Conservation (phyloP, 1,140 invertebrate species). For the Listronotus bonariensis region DNA sequence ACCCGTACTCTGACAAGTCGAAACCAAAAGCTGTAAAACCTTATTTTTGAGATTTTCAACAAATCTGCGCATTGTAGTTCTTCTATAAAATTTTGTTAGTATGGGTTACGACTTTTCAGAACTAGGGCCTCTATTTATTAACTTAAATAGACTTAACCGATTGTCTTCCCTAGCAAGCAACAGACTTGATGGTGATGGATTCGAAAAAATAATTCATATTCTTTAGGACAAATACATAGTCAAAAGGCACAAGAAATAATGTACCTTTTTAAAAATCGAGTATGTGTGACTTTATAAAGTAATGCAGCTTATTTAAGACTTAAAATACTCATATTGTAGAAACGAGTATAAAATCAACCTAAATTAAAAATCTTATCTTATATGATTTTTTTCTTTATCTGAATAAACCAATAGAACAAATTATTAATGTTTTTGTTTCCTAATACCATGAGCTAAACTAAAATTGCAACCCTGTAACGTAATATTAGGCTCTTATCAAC, state of each 20-base stretch:
- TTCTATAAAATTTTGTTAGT: too few relatives aligned
- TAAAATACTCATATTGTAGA: conserved; percentile 29
- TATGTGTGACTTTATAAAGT: conserved; percentile 11
- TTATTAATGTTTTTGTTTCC: neutral
- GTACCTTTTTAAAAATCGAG: conserved; percentile 12
- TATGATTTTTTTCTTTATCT: conserved; percentile 25
- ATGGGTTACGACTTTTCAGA: too few relatives aligned
- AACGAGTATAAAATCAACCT: conserved; percentile 20
- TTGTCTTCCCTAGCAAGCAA: conserved; percentile 8
- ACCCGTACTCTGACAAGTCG: too few relatives aligned
- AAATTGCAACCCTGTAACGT: too few relatives aligned
- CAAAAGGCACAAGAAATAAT: conserved; percentile 17
- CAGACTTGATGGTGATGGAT: neutral
- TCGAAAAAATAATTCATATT: conserved; percentile 26
- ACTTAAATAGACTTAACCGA: neutral
- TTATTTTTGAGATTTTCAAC: too few relatives aligned
- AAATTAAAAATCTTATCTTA: conserved; percentile 22
- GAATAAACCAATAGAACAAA: conserved; percentile 11
- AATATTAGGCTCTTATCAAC: too few relatives aligned
- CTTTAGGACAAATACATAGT: conserved; percentile 16
- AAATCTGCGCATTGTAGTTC: too few relatives aligned
- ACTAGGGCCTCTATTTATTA: too few relatives aligned
- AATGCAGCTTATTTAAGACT: conserved; percentile 22
- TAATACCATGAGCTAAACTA: too few relatives aligned
- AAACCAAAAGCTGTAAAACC: too few relatives aligned